phyloP scores from a whole-genome alignment of 2,888 invertebrate genomes.

The Dexiosoma caninum region DNA sequence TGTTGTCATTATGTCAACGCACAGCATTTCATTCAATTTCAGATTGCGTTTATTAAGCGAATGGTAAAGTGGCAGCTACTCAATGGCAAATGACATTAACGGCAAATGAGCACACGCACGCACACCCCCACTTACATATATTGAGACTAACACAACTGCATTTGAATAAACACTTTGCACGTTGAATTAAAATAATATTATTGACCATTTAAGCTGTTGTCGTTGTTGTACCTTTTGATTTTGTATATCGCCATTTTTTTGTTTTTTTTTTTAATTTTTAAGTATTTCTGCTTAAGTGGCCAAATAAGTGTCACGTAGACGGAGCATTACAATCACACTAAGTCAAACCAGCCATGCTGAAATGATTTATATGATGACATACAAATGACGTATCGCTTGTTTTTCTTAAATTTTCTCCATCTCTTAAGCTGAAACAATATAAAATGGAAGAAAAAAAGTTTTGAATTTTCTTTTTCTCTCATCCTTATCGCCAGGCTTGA shows the following conservation, averaged over 20 bases:
- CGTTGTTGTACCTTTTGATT: background rate
- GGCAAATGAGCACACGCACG: background rate
- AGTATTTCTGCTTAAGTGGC: conserved; percentile 35
- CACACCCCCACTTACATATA: background rate
- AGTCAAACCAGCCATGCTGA: conserved; percentile 33
- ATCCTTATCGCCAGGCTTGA: no score
- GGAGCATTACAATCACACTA: conserved; percentile 17
- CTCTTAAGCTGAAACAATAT: conserved; percentile 1
- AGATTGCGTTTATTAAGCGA: background rate
- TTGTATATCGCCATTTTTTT: no score
- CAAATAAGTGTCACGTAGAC: conserved; percentile 55
- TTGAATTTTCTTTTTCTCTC: background rate
- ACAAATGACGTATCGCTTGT: conserved; percentile 48
- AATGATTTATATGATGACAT: conserved; percentile 59
- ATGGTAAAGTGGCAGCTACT: conserved; percentile 1
- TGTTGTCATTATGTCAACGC: conserved; percentile 7
- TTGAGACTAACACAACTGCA: background rate
- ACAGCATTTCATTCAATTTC: background rate
- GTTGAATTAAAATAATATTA: conserved; percentile 11
- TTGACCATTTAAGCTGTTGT: conserved; percentile 18
- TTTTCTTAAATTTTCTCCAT: conserved; percentile 31
- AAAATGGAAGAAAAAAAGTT: conserved; percentile 9
- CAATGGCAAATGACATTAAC: conserved; percentile 5
- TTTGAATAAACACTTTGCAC: background rate
- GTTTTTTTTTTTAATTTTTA: background rate